phyloP scores from a whole-genome alignment of 2,888 invertebrate species.

The Endotricha flammealis region DNA sequence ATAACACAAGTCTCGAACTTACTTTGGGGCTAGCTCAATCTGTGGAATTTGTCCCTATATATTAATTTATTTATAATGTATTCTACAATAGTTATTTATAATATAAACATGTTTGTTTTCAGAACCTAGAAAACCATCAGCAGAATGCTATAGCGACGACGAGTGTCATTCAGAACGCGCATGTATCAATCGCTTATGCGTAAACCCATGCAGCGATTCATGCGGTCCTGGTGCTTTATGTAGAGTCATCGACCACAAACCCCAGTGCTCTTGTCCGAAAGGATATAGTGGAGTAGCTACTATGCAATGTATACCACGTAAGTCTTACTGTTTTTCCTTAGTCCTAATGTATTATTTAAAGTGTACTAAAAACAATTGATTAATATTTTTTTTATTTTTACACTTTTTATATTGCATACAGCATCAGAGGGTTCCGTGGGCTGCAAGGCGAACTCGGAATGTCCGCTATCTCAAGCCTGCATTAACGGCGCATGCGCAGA shows the following conservation, averaged over 20 bases:
- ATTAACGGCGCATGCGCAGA: constrained; percentile 87
- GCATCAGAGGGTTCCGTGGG: constrained; percentile 79
- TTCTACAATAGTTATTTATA: too few species aligned
- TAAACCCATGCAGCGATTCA: constrained; percentile 87
- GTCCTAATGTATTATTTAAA: background rate
- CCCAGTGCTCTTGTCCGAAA: constrained; percentile 88
- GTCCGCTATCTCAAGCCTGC: constrained; percentile 89
- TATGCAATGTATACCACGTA: constrained; percentile 87
- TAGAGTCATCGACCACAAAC: constrained; percentile 85
- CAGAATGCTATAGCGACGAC: constrained; percentile 87
- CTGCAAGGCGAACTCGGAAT: constrained; percentile 88
- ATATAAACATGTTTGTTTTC: too few species aligned
- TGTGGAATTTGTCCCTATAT: too few species aligned
- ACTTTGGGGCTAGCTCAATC: too few species aligned
- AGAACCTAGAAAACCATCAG: constrained; percentile 64
- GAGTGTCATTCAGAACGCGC: constrained; percentile 87
- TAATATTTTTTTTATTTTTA: constrained; percentile 7
- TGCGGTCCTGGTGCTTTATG: constrained; percentile 91
- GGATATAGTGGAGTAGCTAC: constrained; percentile 86
- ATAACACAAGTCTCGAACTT: too few species aligned
- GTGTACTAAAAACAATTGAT: background rate
- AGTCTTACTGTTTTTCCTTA: constrained; percentile 50
- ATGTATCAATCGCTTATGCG: constrained; percentile 86
- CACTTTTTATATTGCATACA: constrained; percentile 38
- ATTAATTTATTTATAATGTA: too few species aligned